These are phyloP conservation scores for Mamestra brassicae DNA, from an alignment of 2,888 invertebrate genomes.

Conservation along the genomic window DNA sequence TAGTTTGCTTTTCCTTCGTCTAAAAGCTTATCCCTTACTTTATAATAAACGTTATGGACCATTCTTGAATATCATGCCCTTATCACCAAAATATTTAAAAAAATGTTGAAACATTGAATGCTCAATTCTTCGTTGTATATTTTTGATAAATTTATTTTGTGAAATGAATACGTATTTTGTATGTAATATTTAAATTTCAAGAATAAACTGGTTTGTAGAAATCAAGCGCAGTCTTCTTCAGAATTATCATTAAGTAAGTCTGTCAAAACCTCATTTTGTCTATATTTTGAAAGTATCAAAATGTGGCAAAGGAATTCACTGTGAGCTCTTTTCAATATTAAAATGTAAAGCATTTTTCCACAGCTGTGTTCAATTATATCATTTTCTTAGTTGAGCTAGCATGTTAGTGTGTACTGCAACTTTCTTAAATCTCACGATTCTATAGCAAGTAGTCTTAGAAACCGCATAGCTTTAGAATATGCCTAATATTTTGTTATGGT, in stretches of 20 bases:
- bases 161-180: conserved; percentile 55
- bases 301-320: conserved; percentile 14
- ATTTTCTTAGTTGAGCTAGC: conserved; percentile 47
- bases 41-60: conserved; percentile 47
- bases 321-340: conserved; percentile 22
- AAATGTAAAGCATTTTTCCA: conserved; percentile 45
- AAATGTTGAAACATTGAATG: conserved; percentile 52
- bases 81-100: conserved; percentile 35
- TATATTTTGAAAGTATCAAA: conserved; percentile 16
- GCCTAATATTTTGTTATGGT: conserved; percentile 62
- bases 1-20: conserved; percentile 16
- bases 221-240: conserved; percentile 27
- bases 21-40: conserved; percentile 3
- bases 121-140: conserved; percentile 68
- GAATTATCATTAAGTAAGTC: not conserved
- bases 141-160: conserved; percentile 69
- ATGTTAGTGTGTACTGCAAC: conserved; percentile 26
- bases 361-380: conserved; percentile 62
- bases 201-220: conserved; percentile 17
- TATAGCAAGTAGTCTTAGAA: conserved; percentile 53
- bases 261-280: conserved; percentile 16
- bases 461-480: conserved; percentile 59
- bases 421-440: conserved; percentile 45
- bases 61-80: conserved; percentile 52
- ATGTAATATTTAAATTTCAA: conserved; percentile 54